A percentile compares a stretch with the other conserved stretches of the same genome.
phyloP scores from a whole-genome alignment of 2,888 invertebrate genomes.

The Machimus rusticus region DNA sequence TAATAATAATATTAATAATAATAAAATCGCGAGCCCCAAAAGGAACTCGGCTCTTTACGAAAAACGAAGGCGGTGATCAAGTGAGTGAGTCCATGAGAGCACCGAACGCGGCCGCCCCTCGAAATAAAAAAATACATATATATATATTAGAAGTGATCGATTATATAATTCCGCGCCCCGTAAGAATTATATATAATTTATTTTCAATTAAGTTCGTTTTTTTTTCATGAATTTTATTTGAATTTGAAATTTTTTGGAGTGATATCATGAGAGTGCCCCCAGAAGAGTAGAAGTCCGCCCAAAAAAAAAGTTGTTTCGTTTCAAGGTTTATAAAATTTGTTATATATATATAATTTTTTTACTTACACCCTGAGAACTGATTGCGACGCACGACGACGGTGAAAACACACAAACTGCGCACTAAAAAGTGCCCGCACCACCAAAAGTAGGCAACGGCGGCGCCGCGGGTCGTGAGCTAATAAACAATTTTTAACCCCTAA shows the following conservation, averaged over 20 bases:
- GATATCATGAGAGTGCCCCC: background rate
- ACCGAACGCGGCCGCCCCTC: background rate
- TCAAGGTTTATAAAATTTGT: background rate
- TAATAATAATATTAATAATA: background rate
- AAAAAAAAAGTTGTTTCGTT: background rate
- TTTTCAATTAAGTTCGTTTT: background rate
- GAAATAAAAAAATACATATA: background rate
- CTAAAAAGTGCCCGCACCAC: background rate
- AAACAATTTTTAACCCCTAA: constrained; percentile 2
- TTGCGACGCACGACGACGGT: background rate
- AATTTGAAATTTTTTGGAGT: constrained; percentile 10
- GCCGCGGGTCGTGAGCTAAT: background rate
- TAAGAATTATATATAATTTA: background rate
- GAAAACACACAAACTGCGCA: constrained; percentile 10
- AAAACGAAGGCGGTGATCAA: background rate
- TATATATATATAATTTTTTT: background rate
- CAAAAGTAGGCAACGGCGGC: background rate
- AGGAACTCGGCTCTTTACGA: background rate
- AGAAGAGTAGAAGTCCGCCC: no score
- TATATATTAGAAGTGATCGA: background rate
- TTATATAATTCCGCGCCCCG: constrained; percentile 7
- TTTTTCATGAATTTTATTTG: background rate
- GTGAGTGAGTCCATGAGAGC: background rate
- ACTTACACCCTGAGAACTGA: background rate
- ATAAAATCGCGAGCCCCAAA: background rate